Evolutionary conservation across 2,113 vertebrate species (phyloP).

Genomic region (Tichodroma muraria): DNA sequence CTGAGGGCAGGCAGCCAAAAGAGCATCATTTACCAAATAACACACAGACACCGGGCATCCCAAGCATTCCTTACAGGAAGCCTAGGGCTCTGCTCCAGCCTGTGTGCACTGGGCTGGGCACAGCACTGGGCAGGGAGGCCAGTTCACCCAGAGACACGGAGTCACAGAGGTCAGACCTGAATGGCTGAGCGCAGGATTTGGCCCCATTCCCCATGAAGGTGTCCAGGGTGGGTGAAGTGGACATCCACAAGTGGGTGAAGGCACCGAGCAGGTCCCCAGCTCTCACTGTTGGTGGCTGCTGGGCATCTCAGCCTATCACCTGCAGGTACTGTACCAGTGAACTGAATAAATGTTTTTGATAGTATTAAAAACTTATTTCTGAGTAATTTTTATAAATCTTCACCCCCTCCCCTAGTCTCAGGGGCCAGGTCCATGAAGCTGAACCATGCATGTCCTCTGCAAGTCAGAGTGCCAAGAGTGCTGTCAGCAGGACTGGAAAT

Average conservation of each 20-base stretch:
- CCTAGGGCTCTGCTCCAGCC: not conserved
- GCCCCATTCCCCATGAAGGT: not conserved
- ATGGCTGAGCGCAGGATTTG: not conserved
- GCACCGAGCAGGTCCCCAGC: not conserved
- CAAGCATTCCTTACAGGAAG: not conserved
- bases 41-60: not conserved
- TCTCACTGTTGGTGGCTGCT: not conserved
- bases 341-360: not conserved
- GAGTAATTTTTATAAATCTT: not conserved
- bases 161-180: not conserved
- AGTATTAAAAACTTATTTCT: not conserved
- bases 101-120: not conserved
- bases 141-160: not conserved
- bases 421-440: not conserved
- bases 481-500: not conserved
- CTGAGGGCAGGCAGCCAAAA: not conserved
- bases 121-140: not conserved
- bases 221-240: too few species aligned
- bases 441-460: not conserved
- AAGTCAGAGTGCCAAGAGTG: not conserved
- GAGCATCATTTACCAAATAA: not conserved
- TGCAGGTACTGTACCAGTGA: not conserved
- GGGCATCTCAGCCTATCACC: not conserved
- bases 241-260: not conserved
- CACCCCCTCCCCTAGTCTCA: not conserved